Evolutionary conservation across 1,140 invertebrate genomes (phyloP).

Genomic region (Achatina immaculata): DNA sequence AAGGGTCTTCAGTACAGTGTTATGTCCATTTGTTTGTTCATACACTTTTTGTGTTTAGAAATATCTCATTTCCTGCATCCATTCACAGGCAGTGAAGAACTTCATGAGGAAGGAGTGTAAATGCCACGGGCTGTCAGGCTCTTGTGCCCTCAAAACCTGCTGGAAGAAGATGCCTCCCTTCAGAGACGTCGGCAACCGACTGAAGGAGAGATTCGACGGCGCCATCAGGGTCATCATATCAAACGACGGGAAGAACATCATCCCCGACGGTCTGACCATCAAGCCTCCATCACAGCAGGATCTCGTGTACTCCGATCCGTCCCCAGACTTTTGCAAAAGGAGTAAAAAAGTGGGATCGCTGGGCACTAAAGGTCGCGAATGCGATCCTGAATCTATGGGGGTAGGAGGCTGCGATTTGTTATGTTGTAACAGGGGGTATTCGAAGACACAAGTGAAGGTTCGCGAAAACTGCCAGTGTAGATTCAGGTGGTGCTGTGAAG

Average conservation of each 20-base stretch:
- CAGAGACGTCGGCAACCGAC: conserved; percentile 82
- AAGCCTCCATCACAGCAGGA: conserved; percentile 85
- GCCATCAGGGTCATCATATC: conserved; percentile 79
- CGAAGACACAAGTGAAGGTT: conserved; percentile 48
- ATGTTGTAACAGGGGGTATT: conserved; percentile 70
- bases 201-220: conserved; percentile 85
- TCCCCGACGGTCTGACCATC: conserved; percentile 71
- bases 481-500: conserved; percentile 67
- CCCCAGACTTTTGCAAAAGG: conserved; percentile 89
- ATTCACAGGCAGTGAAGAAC: conserved; percentile 58
- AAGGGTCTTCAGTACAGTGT: no score
- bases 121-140: conserved; percentile 96
- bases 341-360: conserved; percentile 57
- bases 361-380: conserved; percentile 64
- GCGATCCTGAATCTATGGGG: conserved; percentile 69
- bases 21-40: not conserved
- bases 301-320: conserved; percentile 87
- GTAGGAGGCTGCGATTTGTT: conserved; percentile 72
- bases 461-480: conserved; percentile 63
- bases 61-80: not conserved
- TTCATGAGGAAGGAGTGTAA: conserved; percentile 78
- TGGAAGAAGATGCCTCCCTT: conserved; percentile 92
- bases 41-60: not conserved
- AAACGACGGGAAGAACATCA: conserved; percentile 60
- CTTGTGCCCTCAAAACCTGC: conserved; percentile 94